Conservation (phyloP, 2,113 vertebrate species). For the Cranoglanis bouderius region DNA sequence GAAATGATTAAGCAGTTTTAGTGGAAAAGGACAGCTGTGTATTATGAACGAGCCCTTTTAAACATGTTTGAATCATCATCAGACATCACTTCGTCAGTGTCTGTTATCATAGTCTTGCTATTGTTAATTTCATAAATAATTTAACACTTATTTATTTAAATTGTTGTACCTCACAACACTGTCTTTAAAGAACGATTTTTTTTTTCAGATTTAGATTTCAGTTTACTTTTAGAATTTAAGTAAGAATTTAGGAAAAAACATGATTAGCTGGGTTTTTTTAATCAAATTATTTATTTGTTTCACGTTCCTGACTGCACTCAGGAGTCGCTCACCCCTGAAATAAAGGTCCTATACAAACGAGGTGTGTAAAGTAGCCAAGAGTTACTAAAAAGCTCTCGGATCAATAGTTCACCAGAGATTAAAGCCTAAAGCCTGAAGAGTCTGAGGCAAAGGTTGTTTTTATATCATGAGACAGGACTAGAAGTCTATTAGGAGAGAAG, state of each 20-base stretch:
- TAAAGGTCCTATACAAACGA: neutral
- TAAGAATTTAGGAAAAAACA: neutral
- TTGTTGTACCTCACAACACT: neutral
- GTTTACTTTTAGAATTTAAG: neutral
- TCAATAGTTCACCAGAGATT: slow-evolving; percentile 18
- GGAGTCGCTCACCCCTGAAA: neutral
- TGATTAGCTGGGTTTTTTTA: neutral
- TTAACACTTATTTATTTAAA: neutral
- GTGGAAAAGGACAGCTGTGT: neutral
- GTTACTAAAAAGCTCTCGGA: neutral
- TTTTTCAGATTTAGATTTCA: neutral
- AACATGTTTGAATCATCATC: neutral
- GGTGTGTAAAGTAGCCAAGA: neutral
- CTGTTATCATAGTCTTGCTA: neutral
- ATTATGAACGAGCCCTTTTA: neutral
- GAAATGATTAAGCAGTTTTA: neutral
- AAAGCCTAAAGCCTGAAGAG: neutral
- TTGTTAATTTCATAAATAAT: too few species aligned
- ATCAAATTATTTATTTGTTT: neutral
- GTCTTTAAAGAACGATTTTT: neutral
- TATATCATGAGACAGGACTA: neutral
- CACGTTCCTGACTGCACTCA: neutral
- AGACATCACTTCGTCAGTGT: neutral
- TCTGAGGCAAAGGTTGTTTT: neutral
- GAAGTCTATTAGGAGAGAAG: slow-evolving; percentile 13